Evolutionary conservation across 1,140 invertebrate genomes (phyloP).

Genomic region (Delia radicum): DNA sequence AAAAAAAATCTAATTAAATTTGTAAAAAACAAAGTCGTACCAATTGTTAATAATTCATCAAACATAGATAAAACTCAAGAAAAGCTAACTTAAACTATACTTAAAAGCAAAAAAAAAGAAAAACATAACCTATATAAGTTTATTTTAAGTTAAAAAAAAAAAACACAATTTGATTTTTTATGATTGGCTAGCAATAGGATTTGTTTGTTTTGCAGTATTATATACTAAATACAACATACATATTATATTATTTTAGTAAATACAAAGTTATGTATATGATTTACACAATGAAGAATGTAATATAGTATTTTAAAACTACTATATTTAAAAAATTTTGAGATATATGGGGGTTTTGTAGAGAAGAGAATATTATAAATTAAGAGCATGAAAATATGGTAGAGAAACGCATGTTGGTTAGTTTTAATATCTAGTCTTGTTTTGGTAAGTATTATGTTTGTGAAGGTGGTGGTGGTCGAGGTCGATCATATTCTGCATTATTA

Average conservation of each 20-base stretch:
- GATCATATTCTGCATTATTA: background rate
- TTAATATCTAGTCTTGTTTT: background rate
- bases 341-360: background rate
- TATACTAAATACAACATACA: conserved; percentile 2
- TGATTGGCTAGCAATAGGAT: background rate
- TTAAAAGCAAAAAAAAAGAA: background rate
- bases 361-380: background rate
- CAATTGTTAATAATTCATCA: too few relatives aligned
- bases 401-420: background rate
- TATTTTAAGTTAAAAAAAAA: background rate
- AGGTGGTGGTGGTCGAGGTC: background rate
- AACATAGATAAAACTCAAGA: background rate
- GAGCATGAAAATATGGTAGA: background rate
- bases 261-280: conserved; percentile 1
- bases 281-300: background rate
- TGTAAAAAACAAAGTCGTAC: too few relatives aligned
- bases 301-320: conserved; percentile 5
- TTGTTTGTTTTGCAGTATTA: background rate
- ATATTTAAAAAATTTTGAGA: background rate
- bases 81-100: background rate
- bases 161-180: background rate
- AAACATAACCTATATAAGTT: background rate
- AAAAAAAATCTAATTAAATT: background rate
- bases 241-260: background rate
- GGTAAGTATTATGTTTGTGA: conserved; percentile 3